Percentiles rank a stretch among this genome's conserved stretches.
These are phyloP conservation scores for Pristis pectinata DNA, from an alignment of 2,797 vertebrate genomes.

Conservation along the genomic window DNA sequence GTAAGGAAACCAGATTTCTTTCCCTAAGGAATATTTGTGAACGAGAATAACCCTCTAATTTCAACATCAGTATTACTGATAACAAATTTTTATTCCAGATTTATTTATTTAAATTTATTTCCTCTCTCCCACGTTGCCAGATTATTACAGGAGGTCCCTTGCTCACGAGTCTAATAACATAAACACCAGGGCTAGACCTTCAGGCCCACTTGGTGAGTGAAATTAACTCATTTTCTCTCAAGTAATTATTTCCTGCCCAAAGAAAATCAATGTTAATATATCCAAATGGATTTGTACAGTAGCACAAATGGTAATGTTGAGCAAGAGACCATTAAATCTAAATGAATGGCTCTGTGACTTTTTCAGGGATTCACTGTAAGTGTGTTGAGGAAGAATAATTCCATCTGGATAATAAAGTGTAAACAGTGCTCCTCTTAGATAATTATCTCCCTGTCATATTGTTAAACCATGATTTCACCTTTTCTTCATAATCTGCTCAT, in stretches of 20 bases:
- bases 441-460: background rate
- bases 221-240: background rate
- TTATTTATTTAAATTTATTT: no score
- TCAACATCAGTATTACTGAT: no score
- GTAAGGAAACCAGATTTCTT: no score
- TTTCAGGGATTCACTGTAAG: background rate
- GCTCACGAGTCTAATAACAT: background rate
- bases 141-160: no score
- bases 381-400: background rate
- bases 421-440: background rate
- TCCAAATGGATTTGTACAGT: background rate
- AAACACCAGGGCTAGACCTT: background rate
- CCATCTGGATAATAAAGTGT: background rate
- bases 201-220: background rate
- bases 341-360: background rate
- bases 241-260: background rate
- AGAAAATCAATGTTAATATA: background rate
- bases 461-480: background rate
- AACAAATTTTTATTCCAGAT: no score
- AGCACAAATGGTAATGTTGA: background rate
- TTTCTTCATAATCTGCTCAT: background rate
- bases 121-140: no score
- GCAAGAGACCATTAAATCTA: background rate
- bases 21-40: no score
- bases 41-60: no score